These are phyloP conservation scores for Drosophila santomea DNA, from an alignment of 1,140 invertebrate species.

Conservation along the genomic window DNA sequence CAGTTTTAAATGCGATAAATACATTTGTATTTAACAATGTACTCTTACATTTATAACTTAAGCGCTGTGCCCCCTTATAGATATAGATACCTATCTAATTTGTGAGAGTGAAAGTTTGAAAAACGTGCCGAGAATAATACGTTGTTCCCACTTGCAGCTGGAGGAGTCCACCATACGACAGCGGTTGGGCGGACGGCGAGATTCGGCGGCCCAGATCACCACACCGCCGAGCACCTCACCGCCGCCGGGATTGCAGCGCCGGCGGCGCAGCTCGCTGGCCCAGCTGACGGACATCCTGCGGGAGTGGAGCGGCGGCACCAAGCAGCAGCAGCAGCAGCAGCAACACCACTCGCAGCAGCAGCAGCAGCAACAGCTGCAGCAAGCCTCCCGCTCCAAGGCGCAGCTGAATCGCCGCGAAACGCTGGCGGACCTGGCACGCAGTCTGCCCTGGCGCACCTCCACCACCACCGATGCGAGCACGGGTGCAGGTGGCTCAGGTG, in stretches of 20 bases:
- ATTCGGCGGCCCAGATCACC: conserved; percentile 95
- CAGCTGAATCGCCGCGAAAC: conserved; percentile 92
- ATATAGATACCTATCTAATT: too few species aligned
- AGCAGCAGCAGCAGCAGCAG: conserved; percentile 67
- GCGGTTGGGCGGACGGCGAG: conserved; percentile 91
- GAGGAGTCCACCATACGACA: conserved; percentile 93
- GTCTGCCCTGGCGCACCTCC: conserved; percentile 90
- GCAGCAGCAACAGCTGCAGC: conserved; percentile 53
- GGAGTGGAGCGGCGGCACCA: conserved; percentile 92
- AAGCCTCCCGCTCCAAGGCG: conserved; percentile 86
- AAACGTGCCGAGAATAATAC: too few species aligned
- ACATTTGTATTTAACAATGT: too few species aligned
- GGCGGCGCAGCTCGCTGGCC: conserved; percentile 92
- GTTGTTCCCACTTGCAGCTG: conserved; percentile 80
- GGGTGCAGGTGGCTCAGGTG: conserved; percentile 31
- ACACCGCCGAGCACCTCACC: conserved; percentile 89
- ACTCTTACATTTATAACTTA: too few species aligned
- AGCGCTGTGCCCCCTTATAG: too few species aligned
- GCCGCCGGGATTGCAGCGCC: conserved; percentile 87
- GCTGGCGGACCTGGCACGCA: conserved; percentile 91
- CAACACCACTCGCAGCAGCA: conserved; percentile 47
- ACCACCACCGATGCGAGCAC: conserved; percentile 86
- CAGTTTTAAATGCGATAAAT: too few species aligned
- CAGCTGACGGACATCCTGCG: conserved; percentile 94
- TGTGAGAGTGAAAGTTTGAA: too few species aligned